A percentile compares a stretch with the other conserved stretches of the same genome.
These are phyloP conservation scores for Zalophus californianus DNA, from an alignment of 2,797 vertebrate species.

Conservation along the genomic window DNA sequence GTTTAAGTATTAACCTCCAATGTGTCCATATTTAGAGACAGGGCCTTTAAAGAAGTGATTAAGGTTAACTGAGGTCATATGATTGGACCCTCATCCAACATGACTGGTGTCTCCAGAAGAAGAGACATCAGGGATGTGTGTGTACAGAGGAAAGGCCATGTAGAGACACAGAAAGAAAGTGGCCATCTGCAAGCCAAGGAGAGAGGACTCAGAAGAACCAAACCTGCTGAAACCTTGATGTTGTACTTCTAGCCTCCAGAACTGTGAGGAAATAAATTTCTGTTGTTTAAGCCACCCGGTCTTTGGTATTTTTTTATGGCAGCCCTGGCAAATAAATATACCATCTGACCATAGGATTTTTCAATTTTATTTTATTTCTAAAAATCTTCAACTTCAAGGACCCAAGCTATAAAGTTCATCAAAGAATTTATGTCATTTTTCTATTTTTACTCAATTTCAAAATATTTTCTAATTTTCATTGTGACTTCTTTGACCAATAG, in stretches of 20 bases:
- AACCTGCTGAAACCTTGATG: background rate
- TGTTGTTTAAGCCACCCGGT: background rate
- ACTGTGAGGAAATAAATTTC: background rate
- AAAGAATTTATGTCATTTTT: background rate
- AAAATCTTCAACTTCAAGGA: background rate
- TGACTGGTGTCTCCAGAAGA: background rate
- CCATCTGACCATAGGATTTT: background rate
- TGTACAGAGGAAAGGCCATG: background rate
- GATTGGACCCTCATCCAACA: background rate
- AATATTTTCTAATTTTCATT: background rate
- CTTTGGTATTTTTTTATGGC: background rate
- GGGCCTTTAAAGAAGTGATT: background rate
- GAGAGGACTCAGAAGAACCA: background rate
- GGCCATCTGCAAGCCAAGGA: background rate
- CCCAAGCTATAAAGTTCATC: background rate
- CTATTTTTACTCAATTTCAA: background rate
- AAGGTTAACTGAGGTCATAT: background rate
- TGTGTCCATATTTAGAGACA: background rate
- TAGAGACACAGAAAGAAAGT: background rate
- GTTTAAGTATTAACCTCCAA: background rate
- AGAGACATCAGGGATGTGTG: background rate
- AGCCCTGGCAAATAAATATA: background rate
- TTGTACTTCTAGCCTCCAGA: background rate
- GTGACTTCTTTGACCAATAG: background rate
- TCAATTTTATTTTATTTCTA: background rate